A percentile compares a stretch with the other conserved stretches of the same genome.
phyloP scores from a whole-genome alignment of 2,797 vertebrate genomes.

The Lithobates pipiens region DNA sequence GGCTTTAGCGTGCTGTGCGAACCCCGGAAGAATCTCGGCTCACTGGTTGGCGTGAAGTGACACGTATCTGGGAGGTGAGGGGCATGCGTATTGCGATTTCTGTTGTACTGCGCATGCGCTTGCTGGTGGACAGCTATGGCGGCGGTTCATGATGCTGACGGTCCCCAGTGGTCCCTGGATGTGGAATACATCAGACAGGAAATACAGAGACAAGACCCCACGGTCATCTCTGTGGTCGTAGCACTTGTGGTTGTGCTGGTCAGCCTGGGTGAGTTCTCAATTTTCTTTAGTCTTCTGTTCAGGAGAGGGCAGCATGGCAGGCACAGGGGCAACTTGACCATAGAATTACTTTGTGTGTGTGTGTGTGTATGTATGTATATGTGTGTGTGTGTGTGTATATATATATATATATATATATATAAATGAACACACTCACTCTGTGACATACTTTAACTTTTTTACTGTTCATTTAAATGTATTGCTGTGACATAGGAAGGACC shows the following conservation, averaged over 20 bases:
- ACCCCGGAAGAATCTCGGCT: background rate
- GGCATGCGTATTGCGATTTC: slow-evolving; percentile 15
- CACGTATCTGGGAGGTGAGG: slow-evolving; percentile 19
- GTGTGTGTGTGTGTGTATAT: no score
- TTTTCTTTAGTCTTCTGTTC: no score
- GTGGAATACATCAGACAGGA: slow-evolving; percentile 77
- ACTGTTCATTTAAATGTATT: no score
- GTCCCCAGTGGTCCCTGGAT: slow-evolving; percentile 70
- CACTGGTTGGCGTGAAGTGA: slow-evolving; percentile 33
- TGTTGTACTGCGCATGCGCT: slow-evolving; percentile 10
- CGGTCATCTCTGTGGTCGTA: slow-evolving; percentile 77
- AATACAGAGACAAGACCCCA: slow-evolving; percentile 76
- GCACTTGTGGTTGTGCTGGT: slow-evolving; percentile 80
- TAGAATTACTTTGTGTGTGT: no score
- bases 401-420: no score
- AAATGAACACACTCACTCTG: no score
- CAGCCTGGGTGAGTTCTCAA: slow-evolving; percentile 78
- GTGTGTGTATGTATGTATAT: no score
- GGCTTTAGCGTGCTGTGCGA: slow-evolving; percentile 63
- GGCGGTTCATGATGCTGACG: background rate
- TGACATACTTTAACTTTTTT: no score
- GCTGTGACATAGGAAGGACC: no score
- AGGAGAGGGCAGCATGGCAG: no score
- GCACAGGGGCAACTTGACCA: no score
- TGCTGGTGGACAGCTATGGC: slow-evolving; percentile 9